Base-by-base conservation (phyloP, 2,888 invertebrate genomes). In the Chamaedrilus cognettii region DNA sequence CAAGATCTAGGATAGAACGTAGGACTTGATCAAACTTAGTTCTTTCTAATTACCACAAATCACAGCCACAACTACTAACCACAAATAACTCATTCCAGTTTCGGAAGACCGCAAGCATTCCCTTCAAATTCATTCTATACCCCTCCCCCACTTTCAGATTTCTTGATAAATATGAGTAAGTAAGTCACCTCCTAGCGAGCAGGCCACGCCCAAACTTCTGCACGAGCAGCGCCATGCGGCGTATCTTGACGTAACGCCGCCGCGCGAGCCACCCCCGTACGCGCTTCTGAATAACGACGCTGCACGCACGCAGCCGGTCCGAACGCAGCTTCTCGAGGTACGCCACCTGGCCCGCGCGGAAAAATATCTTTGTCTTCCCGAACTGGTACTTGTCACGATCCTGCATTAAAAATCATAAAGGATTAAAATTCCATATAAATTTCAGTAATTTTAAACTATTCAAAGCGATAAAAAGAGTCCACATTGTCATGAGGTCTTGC, bases 281-380 rank as follows among this genome's bases (percentile, higher is more conserved):
- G 69, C 91, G 90, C 72, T 94, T 94, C 83, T 98, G 97, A 62
- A 98, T 94, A 76, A 91, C 89, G 23, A 96, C 89, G 73, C 96
- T 96, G 82, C 94, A 94, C 15, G 89, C 87, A 32, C 90, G 88
- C 69, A 91, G 85, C 68, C 89, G 88, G 76, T 94, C 97, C 0
- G 91, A 90, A 3, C 98, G 88, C 32, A 96, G 85, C 83, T 97
- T 96, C 82, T 99, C 99, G 74, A 99, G 82, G 81, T 93, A 96
- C 0, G 99, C 99, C 64, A 97, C 95, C 87, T 99, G 98, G 0
- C 98, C 99, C 26, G 98, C 97, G 30, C 98, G 88, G 86, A 99
- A 97, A 84, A 99, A 96, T 73, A 99, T 96, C 85, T 99, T 99
- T 0, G 94, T 93, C 77, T 94, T 94, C 23, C 99, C 99, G 79